Conservation (phyloP, 2,113 vertebrate species). For the Struthio camelus region DNA sequence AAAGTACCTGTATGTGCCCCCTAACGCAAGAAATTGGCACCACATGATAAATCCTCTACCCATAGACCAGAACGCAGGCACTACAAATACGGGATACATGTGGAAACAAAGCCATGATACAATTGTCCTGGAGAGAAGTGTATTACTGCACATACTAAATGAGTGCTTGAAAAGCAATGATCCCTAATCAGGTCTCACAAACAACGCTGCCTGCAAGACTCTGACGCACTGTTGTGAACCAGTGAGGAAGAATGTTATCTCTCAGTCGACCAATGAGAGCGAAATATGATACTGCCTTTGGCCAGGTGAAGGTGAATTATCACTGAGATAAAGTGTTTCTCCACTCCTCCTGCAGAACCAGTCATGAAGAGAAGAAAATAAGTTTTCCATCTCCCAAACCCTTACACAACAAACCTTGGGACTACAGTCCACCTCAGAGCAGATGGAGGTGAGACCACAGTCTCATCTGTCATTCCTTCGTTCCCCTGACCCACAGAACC, state of each 20-base stretch:
- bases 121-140: not conserved
- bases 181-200: not conserved
- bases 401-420: no score
- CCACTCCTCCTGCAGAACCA: not conserved
- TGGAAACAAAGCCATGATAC: not conserved
- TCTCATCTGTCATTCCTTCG: not conserved
- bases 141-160: not conserved
- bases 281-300: not conserved
- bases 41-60: not conserved
- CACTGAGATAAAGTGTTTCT: not conserved
- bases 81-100: not conserved
- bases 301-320: not conserved
- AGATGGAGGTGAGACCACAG: not conserved
- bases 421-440: not conserved
- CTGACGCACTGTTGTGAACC: not conserved
- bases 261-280: not conserved
- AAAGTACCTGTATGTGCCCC: not conserved
- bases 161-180: not conserved
- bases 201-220: not conserved
- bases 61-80: not conserved
- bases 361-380: not conserved
- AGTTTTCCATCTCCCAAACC: not conserved
- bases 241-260: not conserved
- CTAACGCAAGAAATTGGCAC: not conserved
- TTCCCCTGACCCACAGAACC: not conserved